These are phyloP conservation scores for Eupeodes latifasciatus DNA, from an alignment of 2,888 invertebrate species.

Conservation along the genomic window DNA sequence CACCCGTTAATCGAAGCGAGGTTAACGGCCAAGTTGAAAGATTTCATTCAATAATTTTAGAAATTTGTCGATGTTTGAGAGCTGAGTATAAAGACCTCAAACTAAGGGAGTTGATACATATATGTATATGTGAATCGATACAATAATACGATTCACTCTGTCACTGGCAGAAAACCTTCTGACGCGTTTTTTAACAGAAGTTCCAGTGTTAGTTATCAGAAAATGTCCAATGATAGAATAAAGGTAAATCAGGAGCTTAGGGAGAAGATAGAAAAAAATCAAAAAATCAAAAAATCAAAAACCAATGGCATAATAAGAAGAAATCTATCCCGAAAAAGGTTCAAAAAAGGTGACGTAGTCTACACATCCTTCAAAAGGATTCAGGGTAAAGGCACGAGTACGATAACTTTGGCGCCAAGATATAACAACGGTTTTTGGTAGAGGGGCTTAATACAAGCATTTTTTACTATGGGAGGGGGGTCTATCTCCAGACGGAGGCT, in stretches of 20 bases:
- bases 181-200: conserved; percentile 71
- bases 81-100: conserved; percentile 39
- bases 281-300: neutral
- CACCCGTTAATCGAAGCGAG: conserved; percentile 68
- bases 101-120: conserved; percentile 28
- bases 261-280: neutral
- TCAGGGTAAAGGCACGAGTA: too few species aligned
- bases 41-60: conserved; percentile 67
- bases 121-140: conserved; percentile 68
- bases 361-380: conserved; percentile 16
- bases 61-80: conserved; percentile 61
- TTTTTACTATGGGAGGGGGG: too few species aligned
- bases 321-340: neutral
- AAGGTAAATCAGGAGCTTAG: conserved; percentile 19
- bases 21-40: conserved; percentile 72
- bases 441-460: too few species aligned
- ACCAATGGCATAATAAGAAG: neutral
- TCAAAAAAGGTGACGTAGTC: neutral
- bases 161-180: conserved; percentile 57
- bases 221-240: conserved; percentile 1
- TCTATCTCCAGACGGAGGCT: too few species aligned
- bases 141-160: conserved; percentile 73
- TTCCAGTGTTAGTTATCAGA: conserved; percentile 18
- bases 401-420: too few species aligned
- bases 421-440: too few species aligned